A percentile compares a stretch with the other conserved stretches of the same genome.
These are phyloP conservation scores for Porites australiensis DNA, from an alignment of 64 coral and sea anemone genomes.

Conservation along the genomic window DNA sequence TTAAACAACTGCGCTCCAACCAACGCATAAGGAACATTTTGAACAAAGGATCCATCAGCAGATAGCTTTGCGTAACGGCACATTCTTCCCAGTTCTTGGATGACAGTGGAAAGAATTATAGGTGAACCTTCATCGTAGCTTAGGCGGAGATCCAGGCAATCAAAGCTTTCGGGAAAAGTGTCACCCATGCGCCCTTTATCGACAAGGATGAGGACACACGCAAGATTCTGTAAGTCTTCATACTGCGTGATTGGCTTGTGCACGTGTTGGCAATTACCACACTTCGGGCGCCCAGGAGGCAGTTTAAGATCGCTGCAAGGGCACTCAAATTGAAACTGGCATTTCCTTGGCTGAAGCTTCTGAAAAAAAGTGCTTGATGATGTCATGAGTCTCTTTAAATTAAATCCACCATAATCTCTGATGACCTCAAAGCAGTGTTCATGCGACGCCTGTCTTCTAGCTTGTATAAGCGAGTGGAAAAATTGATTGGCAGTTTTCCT, in stretches of 20 bases:
- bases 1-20: too few species aligned
- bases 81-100: constrained; percentile 74
- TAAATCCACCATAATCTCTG: constrained; percentile 69
- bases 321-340: constrained; percentile 10
- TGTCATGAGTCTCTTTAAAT: constrained; percentile 60
- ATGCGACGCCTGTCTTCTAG: not conserved
- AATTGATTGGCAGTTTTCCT: constrained; percentile 49
- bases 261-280: constrained; percentile 31
- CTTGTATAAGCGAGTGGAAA: constrained; percentile 25
- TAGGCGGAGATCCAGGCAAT: constrained; percentile 60
- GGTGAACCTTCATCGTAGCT: constrained; percentile 41
- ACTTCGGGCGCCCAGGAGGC: not conserved
- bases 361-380: constrained; percentile 44
- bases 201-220: constrained; percentile 60
- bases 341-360: constrained; percentile 33
- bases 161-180: constrained; percentile 67
- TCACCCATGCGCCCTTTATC: constrained; percentile 73
- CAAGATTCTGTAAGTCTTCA: constrained; percentile 60
- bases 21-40: not conserved
- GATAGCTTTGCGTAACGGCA: constrained; percentile 43
- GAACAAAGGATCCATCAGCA: constrained; percentile 4
- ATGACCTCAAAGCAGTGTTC: constrained; percentile 50
- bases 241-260: constrained; percentile 60
- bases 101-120: constrained; percentile 42
- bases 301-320: not conserved